Conservation (phyloP, 92 coral and sea anemone species). For the Micromussa lordhowensis region DNA sequence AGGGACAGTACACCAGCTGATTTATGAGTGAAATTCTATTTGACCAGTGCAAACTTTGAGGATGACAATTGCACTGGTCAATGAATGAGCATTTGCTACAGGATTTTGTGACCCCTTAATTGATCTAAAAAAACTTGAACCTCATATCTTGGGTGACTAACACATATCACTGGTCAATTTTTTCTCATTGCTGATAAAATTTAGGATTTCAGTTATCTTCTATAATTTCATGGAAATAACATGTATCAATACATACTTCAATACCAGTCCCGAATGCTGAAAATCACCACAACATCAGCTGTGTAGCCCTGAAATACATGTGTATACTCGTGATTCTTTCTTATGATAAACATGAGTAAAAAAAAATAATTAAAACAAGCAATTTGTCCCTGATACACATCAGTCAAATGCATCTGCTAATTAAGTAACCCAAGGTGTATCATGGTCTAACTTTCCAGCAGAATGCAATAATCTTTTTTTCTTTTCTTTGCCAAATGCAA, state of each 20-base stretch:
- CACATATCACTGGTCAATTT: neutral
- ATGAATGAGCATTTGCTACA: neutral
- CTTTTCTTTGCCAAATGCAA: neutral
- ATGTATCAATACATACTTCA: neutral
- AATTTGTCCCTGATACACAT: neutral
- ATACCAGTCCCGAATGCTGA: neutral
- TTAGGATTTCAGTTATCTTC: neutral
- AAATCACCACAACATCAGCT: neutral
- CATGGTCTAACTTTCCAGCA: neutral
- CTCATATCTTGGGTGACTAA: neutral
- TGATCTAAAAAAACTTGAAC: neutral
- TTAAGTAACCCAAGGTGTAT: neutral
- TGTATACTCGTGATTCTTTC: neutral
- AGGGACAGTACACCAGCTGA: neutral
- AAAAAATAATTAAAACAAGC: neutral
- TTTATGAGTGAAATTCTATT: neutral
- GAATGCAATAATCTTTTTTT: neutral
- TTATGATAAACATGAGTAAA: neutral
- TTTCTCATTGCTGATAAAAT: neutral
- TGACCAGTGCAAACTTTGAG: neutral
- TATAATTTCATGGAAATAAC: neutral
- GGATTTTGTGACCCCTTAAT: neutral
- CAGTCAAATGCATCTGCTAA: neutral
- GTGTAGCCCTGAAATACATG: neutral
- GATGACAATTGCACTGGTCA: neutral